phyloP scores from a whole-genome alignment of 2,888 invertebrate genomes.

The Minunthozetes semirufus region DNA sequence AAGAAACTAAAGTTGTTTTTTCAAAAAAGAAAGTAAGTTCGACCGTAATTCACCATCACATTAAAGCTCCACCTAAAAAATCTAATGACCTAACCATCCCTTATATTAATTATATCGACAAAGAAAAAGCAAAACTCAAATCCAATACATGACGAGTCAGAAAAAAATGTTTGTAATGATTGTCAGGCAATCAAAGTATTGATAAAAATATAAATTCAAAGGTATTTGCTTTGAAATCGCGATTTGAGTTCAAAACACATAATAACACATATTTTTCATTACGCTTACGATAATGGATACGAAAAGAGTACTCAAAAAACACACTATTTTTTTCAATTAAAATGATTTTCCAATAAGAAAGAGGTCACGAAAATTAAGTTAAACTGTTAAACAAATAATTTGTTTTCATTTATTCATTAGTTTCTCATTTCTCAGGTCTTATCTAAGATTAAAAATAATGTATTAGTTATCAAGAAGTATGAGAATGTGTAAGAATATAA shows the following conservation, averaged over 20 bases:
- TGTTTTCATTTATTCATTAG: background rate
- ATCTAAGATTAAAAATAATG: too few relatives aligned
- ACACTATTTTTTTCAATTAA: conserved; percentile 17
- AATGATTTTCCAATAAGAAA: background rate
- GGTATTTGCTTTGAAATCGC: background rate
- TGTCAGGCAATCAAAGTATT: background rate
- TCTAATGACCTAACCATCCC: too few relatives aligned
- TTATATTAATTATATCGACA: too few relatives aligned
- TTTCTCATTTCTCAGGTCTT: too few relatives aligned
- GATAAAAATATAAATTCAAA: background rate
- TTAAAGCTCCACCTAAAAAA: too few relatives aligned
- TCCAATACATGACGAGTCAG: background rate
- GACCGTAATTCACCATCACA: too few relatives aligned
- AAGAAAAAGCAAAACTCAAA: background rate
- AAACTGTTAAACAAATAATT: conserved; percentile 15
- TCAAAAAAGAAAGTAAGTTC: too few relatives aligned
- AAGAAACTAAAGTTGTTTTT: too few relatives aligned
- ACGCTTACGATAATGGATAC: background rate
- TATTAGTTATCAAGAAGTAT: too few relatives aligned
- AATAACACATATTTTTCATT: background rate
- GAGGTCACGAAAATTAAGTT: background rate
- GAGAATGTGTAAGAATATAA: too few relatives aligned
- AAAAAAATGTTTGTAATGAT: background rate
- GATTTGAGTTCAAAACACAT: background rate
- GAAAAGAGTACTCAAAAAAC: background rate